Base-by-base conservation (phyloP, 2,113 vertebrate species). In the Heterochromis multidens region DNA sequence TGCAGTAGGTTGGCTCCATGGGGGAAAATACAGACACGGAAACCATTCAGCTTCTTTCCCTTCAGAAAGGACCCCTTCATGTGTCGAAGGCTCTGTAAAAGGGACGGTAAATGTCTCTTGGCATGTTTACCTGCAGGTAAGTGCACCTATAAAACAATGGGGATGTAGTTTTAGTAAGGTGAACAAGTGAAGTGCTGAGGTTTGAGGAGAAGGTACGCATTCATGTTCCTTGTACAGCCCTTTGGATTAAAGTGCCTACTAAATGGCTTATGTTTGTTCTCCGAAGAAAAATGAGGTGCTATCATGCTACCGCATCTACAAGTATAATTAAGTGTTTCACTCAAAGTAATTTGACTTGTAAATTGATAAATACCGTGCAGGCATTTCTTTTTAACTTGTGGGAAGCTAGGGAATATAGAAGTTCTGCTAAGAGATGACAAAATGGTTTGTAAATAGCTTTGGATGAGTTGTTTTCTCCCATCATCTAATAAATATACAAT, bases 281-380 rank as follows among this genome's bases (percentile, higher is more conserved):
- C 54, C 79, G 65, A 76, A 77, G 56, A 74, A 43, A 86, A 90
- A 85, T 37, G 57, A 89, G 83, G 70, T 79, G 79, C 81, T 89
- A 90, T 91, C 88, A 82, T 88, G 84, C 88, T 85, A 78, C 80
- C 49, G 46, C 80, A 93, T 93, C 84, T 95, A 90, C 84, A 93
- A 95, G 87, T 93, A 88, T 88, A 94, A 94, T 93, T 70, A 88
- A 90, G 79, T 81, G 80, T 86, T 88, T 89, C 77, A 82, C 81
- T 90, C 40, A 14, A n/a, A 83, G 61, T 58, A 27, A 89, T 93
- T 93, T 93, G 90, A 94, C 88, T 94, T 92, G 80, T 83, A 93
- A 93, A 94, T 88, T 83, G 76, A 85, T 85, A 78, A 92, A 85
- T 79, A 77, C 77, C 12, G 59, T 37, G n/a, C 52, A 46, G 80